Evolutionary conservation across 2,888 invertebrate genomes (phyloP).

Genomic region (Agrotis exclamationis): DNA sequence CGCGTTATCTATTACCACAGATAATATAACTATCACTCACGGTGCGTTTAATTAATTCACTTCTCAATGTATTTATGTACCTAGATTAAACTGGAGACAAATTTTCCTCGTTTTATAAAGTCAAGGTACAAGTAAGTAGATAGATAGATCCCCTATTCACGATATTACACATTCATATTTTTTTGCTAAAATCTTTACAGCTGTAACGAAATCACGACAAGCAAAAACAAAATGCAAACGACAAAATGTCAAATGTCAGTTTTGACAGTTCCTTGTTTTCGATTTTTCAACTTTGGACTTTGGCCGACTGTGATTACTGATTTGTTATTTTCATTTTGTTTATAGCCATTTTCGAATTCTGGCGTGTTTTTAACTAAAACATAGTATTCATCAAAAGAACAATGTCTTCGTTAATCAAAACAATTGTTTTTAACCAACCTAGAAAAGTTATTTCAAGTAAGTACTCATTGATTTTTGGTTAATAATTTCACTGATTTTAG

Average conservation of each 20-base stretch:
- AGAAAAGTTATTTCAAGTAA: conserved; percentile 68
- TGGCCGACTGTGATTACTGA: conserved; percentile 34
- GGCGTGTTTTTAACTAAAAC: conserved; percentile 6
- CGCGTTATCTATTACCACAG: too few species aligned
- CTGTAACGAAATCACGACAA: background rate
- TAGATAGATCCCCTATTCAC: background rate
- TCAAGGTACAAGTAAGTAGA: background rate
- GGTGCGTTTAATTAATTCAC: conserved; percentile 22
- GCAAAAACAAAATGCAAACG: conserved; percentile 23
- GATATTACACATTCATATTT: too few species aligned
- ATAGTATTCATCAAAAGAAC: background rate
- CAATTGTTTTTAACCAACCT: conserved; percentile 65
- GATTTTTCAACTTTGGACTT: conserved; percentile 51
- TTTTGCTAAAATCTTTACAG: background rate
- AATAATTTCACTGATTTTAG: background rate
- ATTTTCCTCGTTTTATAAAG: conserved; percentile 6
- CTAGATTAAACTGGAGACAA: background rate
- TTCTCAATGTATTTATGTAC: background rate
- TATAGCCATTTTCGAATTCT: background rate
- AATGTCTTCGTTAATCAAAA: conserved; percentile 71
- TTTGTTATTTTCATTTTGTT: conserved; percentile 34
- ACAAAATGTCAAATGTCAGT: background rate
- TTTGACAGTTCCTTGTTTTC: conserved; percentile 38
- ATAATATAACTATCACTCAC: too few species aligned
- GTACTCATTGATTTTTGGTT: conserved; percentile 32